phyloP scores from a whole-genome alignment of 2,888 invertebrate genomes.

The Dascillus cervinus region DNA sequence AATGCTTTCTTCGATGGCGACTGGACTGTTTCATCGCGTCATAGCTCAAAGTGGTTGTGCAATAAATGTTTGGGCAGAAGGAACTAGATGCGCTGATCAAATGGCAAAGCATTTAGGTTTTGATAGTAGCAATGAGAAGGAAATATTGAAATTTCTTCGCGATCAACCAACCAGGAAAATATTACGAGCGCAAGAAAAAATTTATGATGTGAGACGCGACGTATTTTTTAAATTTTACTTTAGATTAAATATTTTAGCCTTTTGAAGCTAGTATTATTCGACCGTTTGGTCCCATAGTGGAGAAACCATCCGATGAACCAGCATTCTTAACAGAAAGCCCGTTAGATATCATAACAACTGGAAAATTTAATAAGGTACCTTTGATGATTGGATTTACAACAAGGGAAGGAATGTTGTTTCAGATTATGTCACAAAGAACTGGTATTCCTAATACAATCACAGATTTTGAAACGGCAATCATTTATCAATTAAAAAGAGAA shows the following conservation, averaged over 20 bases:
- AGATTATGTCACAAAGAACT: conserved; percentile 12
- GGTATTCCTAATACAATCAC: conserved; percentile 9
- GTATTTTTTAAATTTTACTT: neutral
- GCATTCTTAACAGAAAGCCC: conserved; percentile 24
- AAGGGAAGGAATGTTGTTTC: conserved; percentile 25
- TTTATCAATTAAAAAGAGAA: conserved; percentile 12
- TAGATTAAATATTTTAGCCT: conserved; percentile 6
- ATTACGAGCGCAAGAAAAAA: conserved; percentile 11
- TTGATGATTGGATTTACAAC: conserved; percentile 25
- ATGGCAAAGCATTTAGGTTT: conserved; percentile 17
- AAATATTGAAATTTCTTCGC: conserved; percentile 36
- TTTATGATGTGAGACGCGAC: conserved; percentile 10
- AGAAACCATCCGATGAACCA: conserved; percentile 16
- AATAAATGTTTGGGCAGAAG: conserved; percentile 26
- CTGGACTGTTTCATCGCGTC: conserved; percentile 32
- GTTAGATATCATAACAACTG: conserved; percentile 18
- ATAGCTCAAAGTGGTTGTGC: conserved; percentile 34
- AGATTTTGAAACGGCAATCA: conserved; percentile 20
- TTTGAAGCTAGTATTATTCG: conserved; percentile 9
- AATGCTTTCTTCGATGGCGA: conserved; percentile 40
- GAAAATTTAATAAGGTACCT: conserved; percentile 25
- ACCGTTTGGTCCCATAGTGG: conserved; percentile 18
- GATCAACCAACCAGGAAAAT: conserved; percentile 7
- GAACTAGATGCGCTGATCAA: conserved; percentile 30
- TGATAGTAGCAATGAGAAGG: conserved; percentile 25